A percentile compares a stretch with the other conserved stretches of the same genome.
Conservation (phyloP, 1,140 invertebrate species). For the Lasaia peninsularis region DNA sequence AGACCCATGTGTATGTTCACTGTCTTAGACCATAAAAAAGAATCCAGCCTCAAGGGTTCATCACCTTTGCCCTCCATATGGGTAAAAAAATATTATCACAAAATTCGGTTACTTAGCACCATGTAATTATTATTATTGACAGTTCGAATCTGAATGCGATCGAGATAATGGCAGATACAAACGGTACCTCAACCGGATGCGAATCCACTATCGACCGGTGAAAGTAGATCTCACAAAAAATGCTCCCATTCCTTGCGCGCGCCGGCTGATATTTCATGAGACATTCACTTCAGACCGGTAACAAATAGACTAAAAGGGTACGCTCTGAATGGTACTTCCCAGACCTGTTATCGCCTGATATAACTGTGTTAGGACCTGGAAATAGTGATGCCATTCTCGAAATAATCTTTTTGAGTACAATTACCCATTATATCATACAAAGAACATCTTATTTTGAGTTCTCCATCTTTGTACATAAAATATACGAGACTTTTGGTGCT, state of each 20-base stretch:
- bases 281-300: constrained; percentile 51
- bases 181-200: constrained; percentile 67
- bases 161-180: constrained; percentile 59
- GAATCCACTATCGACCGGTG: constrained; percentile 66
- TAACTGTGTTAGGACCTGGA: too few relatives aligned
- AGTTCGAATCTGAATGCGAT: constrained; percentile 20
- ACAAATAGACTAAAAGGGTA: constrained; percentile 25
- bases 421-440: too few relatives aligned
- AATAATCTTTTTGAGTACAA: too few relatives aligned
- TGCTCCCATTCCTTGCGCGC: constrained; percentile 67
- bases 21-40: too few relatives aligned
- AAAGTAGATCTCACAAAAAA: constrained; percentile 76
- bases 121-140: constrained; percentile 1
- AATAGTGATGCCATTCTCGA: too few relatives aligned
- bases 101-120: neutral
- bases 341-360: neutral
- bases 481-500: too few relatives aligned
- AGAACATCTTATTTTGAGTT: too few relatives aligned
- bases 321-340: constrained; percentile 1
- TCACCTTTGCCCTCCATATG: too few relatives aligned
- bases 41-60: too few relatives aligned
- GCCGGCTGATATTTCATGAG: constrained; percentile 60
- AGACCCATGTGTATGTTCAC: too few relatives aligned
- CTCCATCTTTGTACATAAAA: too few relatives aligned
- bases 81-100: too few relatives aligned